Percentiles rank a stretch among this genome's conserved stretches.
Evolutionary conservation across 2,888 invertebrate genomes (phyloP).

Genomic region (Drosophila anceps): DNA sequence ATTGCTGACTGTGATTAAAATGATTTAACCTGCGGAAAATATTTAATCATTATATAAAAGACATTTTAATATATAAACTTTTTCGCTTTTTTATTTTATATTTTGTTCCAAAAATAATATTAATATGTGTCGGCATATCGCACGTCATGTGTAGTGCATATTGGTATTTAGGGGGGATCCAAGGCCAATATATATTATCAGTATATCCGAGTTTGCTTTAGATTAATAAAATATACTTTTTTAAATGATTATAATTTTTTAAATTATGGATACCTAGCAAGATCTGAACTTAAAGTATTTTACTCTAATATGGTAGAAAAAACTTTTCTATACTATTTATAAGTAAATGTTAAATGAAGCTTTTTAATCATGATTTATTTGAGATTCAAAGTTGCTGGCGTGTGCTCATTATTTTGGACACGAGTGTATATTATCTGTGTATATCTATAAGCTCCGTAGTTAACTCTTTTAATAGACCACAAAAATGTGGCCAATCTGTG

Average conservation of each 20-base stretch:
- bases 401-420: background rate
- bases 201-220: too few relatives aligned
- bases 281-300: background rate
- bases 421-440: background rate
- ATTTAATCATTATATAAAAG: background rate
- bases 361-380: background rate
- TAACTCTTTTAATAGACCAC: background rate
- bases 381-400: background rate
- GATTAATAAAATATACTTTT: too few relatives aligned
- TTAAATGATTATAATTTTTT: too few relatives aligned
- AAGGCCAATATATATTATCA: too few relatives aligned
- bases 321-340: background rate
- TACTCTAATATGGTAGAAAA: background rate
- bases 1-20: background rate
- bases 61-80: background rate
- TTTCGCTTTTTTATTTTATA: background rate
- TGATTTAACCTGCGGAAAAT: too few relatives aligned
- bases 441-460: background rate
- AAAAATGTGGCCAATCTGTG: constrained; percentile 4
- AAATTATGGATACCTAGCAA: too few relatives aligned
- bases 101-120: too few relatives aligned
- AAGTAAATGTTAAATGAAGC: background rate
- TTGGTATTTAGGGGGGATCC: too few relatives aligned
- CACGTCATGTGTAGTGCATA: too few relatives aligned
- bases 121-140: too few relatives aligned